phyloP scores from a whole-genome alignment of 2,888 invertebrate genomes.

The Zaprionus obscuricornis region DNA sequence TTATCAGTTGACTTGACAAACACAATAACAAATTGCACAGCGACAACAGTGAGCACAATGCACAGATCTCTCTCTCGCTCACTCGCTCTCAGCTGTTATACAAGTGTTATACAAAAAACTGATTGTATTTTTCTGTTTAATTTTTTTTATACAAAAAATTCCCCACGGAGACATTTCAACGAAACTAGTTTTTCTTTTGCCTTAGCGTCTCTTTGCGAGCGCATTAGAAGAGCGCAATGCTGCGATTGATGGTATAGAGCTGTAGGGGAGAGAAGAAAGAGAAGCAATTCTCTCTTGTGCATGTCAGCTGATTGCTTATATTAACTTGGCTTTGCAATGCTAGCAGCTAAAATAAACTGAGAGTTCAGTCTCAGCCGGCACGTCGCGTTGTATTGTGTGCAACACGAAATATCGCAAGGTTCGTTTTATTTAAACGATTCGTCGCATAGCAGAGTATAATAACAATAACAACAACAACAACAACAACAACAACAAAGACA shows the following conservation, averaged over 20 bases:
- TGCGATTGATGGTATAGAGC: neutral
- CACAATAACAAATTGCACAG: constrained; percentile 63
- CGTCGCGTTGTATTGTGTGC: constrained; percentile 73
- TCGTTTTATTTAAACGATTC: too few relatives aligned
- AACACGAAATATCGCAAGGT: too few relatives aligned
- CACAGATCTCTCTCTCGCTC: constrained; percentile 3
- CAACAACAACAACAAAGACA: too few relatives aligned
- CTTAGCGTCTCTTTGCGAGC: too few relatives aligned
- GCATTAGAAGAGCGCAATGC: constrained; percentile 26
- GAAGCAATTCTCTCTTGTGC: constrained; percentile 7
- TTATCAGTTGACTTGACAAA: constrained; percentile 77
- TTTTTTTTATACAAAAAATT: too few relatives aligned
- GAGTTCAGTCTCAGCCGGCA: constrained; percentile 69
- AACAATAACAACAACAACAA: too few relatives aligned
- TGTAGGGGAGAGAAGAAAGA: constrained; percentile 14
- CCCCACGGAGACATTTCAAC: constrained; percentile 56
- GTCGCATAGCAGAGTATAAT: too few relatives aligned
- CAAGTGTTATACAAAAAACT: too few relatives aligned
- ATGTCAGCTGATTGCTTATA: constrained; percentile 64
- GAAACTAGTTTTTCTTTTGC: constrained; percentile 70
- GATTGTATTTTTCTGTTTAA: too few relatives aligned
- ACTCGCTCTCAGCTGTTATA: neutral
- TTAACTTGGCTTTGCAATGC: constrained; percentile 59
- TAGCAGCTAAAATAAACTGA: constrained; percentile 1
- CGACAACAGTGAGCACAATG: constrained; percentile 14